Conservation (phyloP, 37 sponge, comb jelly and placozoan species). For the Haliclona indistincta region DNA sequence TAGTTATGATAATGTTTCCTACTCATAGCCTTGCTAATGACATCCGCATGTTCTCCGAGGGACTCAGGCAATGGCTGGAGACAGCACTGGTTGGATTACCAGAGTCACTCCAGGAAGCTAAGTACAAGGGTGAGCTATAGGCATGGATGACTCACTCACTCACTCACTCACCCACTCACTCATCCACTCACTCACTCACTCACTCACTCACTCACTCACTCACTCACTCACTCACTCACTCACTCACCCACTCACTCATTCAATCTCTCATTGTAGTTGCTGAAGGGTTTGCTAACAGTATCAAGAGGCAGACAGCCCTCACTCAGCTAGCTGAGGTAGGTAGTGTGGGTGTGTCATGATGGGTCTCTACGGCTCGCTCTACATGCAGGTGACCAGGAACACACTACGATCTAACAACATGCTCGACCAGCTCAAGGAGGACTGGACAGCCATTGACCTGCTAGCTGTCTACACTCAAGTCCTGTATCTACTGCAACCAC, state of each 20-base stretch:
- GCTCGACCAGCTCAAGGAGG: constrained; percentile 45
- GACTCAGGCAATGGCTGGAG: constrained; percentile 55
- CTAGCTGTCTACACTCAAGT: constrained; percentile 38
- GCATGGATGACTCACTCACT: neutral
- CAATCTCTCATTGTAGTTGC: constrained; percentile 42
- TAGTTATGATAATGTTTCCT: no score
- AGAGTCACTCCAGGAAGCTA: constrained; percentile 35
- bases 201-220: constrained; percentile 19
- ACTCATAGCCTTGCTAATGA: constrained; percentile 49
- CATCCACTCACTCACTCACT: neutral
- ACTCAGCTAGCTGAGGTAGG: constrained; percentile 71
- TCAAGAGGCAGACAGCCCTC: constrained; percentile 62
- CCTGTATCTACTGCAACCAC: constrained; percentile 31
- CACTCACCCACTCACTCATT: no score
- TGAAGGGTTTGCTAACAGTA: constrained; percentile 35
- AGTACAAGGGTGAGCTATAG: constrained; percentile 44
- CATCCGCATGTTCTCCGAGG: constrained; percentile 46
- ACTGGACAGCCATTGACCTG: constrained; percentile 64
- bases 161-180: neutral
- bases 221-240: constrained; percentile 14
- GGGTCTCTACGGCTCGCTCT: neutral
- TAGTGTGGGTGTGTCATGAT: neutral
- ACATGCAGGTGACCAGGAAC: constrained; percentile 56
- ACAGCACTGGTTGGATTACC: constrained; percentile 60
- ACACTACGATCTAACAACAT: constrained; percentile 41